These are phyloP conservation scores for Cyprinodon variegatus DNA, from an alignment of 2,113 vertebrate genomes.

Conservation along the genomic window DNA sequence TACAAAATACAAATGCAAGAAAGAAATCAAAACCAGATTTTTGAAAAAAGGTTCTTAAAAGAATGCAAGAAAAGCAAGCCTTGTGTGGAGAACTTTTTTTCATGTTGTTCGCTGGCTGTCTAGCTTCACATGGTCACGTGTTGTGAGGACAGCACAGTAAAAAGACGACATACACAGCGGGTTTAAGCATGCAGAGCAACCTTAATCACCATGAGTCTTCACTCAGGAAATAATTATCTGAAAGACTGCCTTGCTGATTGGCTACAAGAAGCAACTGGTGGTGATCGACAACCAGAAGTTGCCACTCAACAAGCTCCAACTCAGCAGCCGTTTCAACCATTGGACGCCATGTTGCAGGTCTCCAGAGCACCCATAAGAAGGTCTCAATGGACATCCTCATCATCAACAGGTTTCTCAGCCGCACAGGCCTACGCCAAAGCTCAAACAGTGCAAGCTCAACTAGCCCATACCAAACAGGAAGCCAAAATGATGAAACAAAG, in stretches of 20 bases:
- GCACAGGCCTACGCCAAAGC: too few relatives aligned
- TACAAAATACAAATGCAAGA: too few relatives aligned
- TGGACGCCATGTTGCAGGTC: too few relatives aligned
- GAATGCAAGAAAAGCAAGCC: too few relatives aligned
- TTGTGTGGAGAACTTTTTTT: too few relatives aligned
- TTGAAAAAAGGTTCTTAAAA: too few relatives aligned
- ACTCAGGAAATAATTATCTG: background rate
- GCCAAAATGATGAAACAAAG: background rate
- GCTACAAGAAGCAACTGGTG: background rate
- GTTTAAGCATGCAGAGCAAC: conserved; percentile 5
- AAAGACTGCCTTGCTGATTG: background rate
- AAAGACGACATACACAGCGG: too few relatives aligned
- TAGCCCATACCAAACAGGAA: background rate
- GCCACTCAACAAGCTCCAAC: background rate
- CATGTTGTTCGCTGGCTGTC: too few relatives aligned
- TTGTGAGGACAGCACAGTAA: too few relatives aligned
- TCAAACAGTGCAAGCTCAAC: background rate
- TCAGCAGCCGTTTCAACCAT: background rate
- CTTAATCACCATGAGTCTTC: background rate
- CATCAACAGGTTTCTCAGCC: background rate
- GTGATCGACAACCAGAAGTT: background rate
- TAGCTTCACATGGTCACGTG: too few relatives aligned
- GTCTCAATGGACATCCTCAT: background rate
- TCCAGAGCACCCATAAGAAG: background rate
- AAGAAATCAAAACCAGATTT: too few relatives aligned